Evolutionary conservation across 2,113 vertebrate genomes (phyloP).

Genomic region (Nyctereutes procyonoides): DNA sequence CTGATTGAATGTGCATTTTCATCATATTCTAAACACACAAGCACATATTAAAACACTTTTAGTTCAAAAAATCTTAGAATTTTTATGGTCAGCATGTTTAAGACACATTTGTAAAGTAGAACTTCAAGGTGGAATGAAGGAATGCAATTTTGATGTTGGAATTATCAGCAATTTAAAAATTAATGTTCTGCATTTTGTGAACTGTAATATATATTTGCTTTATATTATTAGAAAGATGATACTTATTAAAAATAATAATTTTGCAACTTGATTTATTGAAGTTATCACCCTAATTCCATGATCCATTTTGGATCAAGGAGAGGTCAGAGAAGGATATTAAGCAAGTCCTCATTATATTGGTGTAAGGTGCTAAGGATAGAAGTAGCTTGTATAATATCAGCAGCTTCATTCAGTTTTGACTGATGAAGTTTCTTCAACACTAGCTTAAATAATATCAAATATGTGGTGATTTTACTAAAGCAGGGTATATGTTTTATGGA

Average conservation of each 20-base stretch:
- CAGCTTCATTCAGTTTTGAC: neutral
- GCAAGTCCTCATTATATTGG: neutral
- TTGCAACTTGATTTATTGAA: neutral
- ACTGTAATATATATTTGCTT: neutral
- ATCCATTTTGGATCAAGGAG: neutral
- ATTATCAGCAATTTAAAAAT: neutral
- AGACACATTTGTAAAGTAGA: neutral
- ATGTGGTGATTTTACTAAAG: neutral
- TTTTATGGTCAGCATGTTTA: neutral
- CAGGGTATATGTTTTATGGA: neutral
- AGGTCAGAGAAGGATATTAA: neutral
- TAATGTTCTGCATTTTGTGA: neutral
- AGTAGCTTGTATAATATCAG: neutral
- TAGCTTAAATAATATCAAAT: neutral
- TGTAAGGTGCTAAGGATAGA: neutral
- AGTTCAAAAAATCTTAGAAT: neutral
- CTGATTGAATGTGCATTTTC: neutral
- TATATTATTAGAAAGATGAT: neutral
- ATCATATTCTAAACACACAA: neutral
- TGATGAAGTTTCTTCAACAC: neutral
- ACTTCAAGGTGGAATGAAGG: neutral
- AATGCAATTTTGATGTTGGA: neutral
- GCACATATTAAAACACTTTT: neutral
- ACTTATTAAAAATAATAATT: neutral
- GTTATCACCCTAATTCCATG: neutral